Conservation (phyloP, 2,888 invertebrate genomes). For the Orchesellides sinensis region DNA sequence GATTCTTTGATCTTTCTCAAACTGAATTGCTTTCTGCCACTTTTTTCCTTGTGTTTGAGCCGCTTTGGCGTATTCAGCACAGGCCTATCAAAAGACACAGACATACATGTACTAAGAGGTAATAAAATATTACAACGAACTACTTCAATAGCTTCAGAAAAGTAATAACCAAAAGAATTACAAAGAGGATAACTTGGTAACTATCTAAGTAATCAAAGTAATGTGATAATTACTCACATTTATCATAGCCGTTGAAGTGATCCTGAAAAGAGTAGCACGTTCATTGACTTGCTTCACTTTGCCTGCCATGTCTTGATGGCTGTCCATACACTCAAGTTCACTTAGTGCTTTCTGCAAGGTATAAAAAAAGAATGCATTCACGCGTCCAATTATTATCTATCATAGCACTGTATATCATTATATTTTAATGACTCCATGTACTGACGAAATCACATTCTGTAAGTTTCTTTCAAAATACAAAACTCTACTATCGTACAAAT, state of each 20-base stretch:
- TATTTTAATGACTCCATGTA: too few relatives aligned
- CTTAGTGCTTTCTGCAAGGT: constrained; percentile 79
- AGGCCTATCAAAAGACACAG: constrained; percentile 85
- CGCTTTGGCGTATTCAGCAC: constrained; percentile 92
- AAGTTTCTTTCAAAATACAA: too few relatives aligned
- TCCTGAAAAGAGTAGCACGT: constrained; percentile 95
- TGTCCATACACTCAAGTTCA: constrained; percentile 84
- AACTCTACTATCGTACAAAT: too few relatives aligned
- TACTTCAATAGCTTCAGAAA: too few relatives aligned
- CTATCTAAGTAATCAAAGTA: too few relatives aligned
- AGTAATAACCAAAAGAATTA: too few relatives aligned
- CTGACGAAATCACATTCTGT: too few relatives aligned
- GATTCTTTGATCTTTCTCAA: constrained; percentile 95
- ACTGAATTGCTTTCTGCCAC: constrained; percentile 94
- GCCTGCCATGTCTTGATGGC: constrained; percentile 82
- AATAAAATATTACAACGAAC: too few relatives aligned
- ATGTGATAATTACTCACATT: constrained; percentile 85
- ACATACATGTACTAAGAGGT: too few relatives aligned
- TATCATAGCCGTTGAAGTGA: constrained; percentile 97
- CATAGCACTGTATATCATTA: too few relatives aligned
- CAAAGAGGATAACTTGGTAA: too few relatives aligned
- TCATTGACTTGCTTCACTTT: constrained; percentile 94
- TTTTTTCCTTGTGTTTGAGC: constrained; percentile 94
- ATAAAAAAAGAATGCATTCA: neutral
- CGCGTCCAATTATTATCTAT: too few relatives aligned